Evolutionary conservation across 2,888 invertebrate species (phyloP).

Genomic region (Diloba caeruleocephala): DNA sequence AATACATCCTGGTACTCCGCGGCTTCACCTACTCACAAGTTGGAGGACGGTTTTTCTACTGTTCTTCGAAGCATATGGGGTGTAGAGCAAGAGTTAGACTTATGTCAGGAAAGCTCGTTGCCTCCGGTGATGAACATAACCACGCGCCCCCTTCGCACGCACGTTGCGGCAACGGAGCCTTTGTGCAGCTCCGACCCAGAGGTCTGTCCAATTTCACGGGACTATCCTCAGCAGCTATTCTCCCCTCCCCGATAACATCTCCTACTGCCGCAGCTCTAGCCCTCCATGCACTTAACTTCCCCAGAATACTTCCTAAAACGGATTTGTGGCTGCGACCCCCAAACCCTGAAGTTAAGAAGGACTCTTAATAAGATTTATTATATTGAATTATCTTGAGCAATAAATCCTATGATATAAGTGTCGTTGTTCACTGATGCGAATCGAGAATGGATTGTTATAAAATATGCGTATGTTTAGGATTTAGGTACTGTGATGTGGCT

Average conservation of each 20-base stretch:
- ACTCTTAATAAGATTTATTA: slow-evolving; percentile 60
- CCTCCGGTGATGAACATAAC: slow-evolving; percentile 81
- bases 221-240: slow-evolving; percentile 58
- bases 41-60: slow-evolving; percentile 85
- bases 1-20: slow-evolving; percentile 82
- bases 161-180: slow-evolving; percentile 84
- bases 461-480: neutral
- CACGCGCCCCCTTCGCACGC: slow-evolving; percentile 85
- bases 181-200: slow-evolving; percentile 82
- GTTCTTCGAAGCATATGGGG: slow-evolving; percentile 85
- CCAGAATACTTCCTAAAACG: slow-evolving; percentile 80
- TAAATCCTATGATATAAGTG: slow-evolving; percentile 30
- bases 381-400: slow-evolving; percentile 31
- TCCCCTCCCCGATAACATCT: slow-evolving; percentile 71
- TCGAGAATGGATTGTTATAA: slow-evolving; percentile 7
- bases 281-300: slow-evolving; percentile 78
- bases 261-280: slow-evolving; percentile 75
- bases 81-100: slow-evolving; percentile 81
- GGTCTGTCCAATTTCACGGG: slow-evolving; percentile 50
- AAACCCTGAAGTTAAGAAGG: slow-evolving; percentile 75
- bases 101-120: slow-evolving; percentile 76
- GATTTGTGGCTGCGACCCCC: slow-evolving; percentile 78
- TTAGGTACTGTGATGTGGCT: slow-evolving; percentile 1
- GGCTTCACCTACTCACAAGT: slow-evolving; percentile 86
- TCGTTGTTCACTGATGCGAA: slow-evolving; percentile 22